Conservation (phyloP, 2,797 vertebrate genomes). For the Notolabrus celidotus region DNA sequence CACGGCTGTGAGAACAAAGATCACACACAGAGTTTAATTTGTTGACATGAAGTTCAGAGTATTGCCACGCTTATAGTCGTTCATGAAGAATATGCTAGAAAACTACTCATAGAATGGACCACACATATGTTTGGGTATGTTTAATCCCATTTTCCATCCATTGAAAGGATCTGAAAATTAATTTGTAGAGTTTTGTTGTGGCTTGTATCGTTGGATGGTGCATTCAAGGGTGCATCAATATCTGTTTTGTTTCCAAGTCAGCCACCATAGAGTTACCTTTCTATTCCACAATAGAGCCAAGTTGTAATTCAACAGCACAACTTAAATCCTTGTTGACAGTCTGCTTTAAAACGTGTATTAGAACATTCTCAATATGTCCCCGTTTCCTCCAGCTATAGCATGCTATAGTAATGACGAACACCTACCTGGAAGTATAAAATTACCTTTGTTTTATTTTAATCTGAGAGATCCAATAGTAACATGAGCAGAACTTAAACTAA, state of each 20-base stretch:
- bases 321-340: not conserved
- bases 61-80: not conserved
- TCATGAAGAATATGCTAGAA: not conserved
- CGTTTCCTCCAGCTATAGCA: no score
- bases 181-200: not conserved
- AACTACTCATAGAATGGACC: not conserved
- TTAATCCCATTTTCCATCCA: not conserved
- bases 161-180: not conserved
- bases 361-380: not conserved
- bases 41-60: not conserved
- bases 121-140: not conserved
- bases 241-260: not conserved
- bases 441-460: no score
- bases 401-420: no score
- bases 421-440: not conserved
- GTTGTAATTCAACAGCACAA: not conserved
- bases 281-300: not conserved
- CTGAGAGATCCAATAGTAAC: not conserved
- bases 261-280: not conserved
- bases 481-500: not conserved
- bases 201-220: not conserved
- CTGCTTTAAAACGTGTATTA: not conserved
- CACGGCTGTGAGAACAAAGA: constrained; percentile 83
- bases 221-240: not conserved
- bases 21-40: constrained; percentile 4